Evolutionary conservation across 2,797 vertebrate species (phyloP), one percentile per base, ranked within the genome.

Genomic region (Onychomys arenicola): DNA sequence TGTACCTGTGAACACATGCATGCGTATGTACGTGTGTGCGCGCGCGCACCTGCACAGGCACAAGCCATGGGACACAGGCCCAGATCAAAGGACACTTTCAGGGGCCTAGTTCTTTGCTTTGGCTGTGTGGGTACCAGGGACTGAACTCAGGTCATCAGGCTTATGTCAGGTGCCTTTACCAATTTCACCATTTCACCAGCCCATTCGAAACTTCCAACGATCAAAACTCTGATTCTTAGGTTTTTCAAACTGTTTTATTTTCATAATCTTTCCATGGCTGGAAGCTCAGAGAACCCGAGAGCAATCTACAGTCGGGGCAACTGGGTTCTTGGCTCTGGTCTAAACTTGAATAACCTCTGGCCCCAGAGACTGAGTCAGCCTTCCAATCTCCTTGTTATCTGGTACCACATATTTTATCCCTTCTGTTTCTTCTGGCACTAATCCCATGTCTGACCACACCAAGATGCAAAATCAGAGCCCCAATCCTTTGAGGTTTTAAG

Each of bases 281-380:
- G 76, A 87, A 77, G 27, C 27, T 75, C 52, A 40, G 25, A 55
- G 61, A 85, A 67, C 32, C 23, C 19, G 8, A 19, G 0, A 32
- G 5, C 12, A 43, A 12, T 43, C 25, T 0, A 0, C 1, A 25
- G 52, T 6, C 8, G 12, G 32, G 16, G 14, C 65, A 34, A 1
- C 0, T 3, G 16, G 21, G 34, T 14, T 52, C 59, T 8, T n/a
- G 37, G 57, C 9, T 27, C 52, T 25, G 21, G 6, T 5, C 55
- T 63, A 46, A 43, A 16, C 40, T 90, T 86, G 84, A 43, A 29
- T 57, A 63, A n/a, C n/a, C 32, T 17, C 49, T 59, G 46, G 43
- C 21, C n/a, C 65, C 49, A 43, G 3, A 7, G 9, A 37, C 23
- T 63, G 34, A 21, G 19, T 52, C 13, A 11, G 19, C 17, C 11